Percentiles rank a stretch among this genome's conserved stretches.
Evolutionary conservation across 1,140 invertebrate species (phyloP).

Genomic region (Heliconius hermathena): DNA sequence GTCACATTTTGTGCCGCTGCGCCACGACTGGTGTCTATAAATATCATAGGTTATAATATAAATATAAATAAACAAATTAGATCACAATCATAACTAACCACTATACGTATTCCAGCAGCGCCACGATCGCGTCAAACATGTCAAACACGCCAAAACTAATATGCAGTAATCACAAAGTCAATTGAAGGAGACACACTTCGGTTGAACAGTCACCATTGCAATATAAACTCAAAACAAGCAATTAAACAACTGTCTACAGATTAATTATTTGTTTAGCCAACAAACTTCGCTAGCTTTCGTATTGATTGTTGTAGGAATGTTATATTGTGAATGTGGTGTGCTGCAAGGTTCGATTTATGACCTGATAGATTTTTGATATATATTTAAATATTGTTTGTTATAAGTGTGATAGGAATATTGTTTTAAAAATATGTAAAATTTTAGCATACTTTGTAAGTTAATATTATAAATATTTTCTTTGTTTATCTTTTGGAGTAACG

Average conservation of each 20-base stretch:
- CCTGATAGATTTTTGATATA: background rate
- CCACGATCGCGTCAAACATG: background rate
- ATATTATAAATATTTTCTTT: background rate
- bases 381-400: background rate
- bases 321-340: background rate
- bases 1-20: too few relatives aligned
- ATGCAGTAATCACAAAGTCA: conserved; percentile 20
- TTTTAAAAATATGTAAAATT: too few relatives aligned
- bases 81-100: background rate
- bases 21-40: too few relatives aligned
- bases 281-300: conserved; percentile 27
- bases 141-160: background rate
- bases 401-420: background rate
- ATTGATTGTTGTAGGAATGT: conserved; percentile 16
- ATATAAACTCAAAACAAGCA: conserved; percentile 68
- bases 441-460: background rate
- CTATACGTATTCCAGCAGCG: background rate
- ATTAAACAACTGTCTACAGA: conserved; percentile 48
- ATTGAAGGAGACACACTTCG: conserved; percentile 28
- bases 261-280: conserved; percentile 41
- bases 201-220: conserved; percentile 42
- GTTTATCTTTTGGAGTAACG: too few relatives aligned
- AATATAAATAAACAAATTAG: too few relatives aligned
- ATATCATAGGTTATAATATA: too few relatives aligned
- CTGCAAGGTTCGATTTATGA: background rate